Conservation (phyloP, 1,140 invertebrate genomes). For the Lasioglossum baleicum region DNA sequence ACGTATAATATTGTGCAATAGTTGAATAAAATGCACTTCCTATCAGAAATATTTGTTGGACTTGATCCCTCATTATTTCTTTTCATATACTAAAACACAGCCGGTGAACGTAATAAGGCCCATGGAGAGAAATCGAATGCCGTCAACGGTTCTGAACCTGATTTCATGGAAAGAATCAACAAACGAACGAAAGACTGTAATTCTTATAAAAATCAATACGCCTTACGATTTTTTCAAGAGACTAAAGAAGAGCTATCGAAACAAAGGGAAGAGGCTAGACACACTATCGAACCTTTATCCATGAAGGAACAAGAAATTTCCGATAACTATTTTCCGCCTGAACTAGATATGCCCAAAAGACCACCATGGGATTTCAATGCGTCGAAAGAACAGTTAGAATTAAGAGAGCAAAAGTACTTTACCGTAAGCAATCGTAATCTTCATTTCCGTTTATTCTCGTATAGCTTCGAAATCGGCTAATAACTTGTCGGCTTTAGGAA, state of each 20-base stretch:
- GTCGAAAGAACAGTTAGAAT: slow-evolving; percentile 86
- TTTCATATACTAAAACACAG: slow-evolving; percentile 21
- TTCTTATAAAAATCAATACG: slow-evolving; percentile 82
- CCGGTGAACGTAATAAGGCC: slow-evolving; percentile 57
- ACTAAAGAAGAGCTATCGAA: slow-evolving; percentile 84
- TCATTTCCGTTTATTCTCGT: background rate
- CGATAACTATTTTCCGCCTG: slow-evolving; percentile 86
- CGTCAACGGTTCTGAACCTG: background rate
- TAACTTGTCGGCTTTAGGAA: slow-evolving; percentile 76
- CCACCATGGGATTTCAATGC: slow-evolving; percentile 90
- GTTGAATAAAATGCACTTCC: too few species aligned
- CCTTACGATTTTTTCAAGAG: slow-evolving; percentile 88
- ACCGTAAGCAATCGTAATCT: slow-evolving; percentile 78
- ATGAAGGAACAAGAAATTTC: slow-evolving; percentile 86
- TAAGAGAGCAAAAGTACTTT: slow-evolving; percentile 88
- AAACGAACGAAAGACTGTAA: slow-evolving; percentile 76
- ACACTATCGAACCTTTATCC: slow-evolving; percentile 80
- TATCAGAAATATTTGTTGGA: too few species aligned
- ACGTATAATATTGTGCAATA: slow-evolving; percentile 8
- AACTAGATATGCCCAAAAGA: slow-evolving; percentile 89
- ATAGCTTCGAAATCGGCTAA: background rate
- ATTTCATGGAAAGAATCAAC: slow-evolving; percentile 78
- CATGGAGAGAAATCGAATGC: slow-evolving; percentile 28
- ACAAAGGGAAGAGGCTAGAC: slow-evolving; percentile 84
- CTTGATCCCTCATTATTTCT: background rate